Percentiles rank a stretch among this genome's conserved stretches.
phyloP scores from a whole-genome alignment of 2,113 vertebrate genomes.

The Hyperopisus bebe region DNA sequence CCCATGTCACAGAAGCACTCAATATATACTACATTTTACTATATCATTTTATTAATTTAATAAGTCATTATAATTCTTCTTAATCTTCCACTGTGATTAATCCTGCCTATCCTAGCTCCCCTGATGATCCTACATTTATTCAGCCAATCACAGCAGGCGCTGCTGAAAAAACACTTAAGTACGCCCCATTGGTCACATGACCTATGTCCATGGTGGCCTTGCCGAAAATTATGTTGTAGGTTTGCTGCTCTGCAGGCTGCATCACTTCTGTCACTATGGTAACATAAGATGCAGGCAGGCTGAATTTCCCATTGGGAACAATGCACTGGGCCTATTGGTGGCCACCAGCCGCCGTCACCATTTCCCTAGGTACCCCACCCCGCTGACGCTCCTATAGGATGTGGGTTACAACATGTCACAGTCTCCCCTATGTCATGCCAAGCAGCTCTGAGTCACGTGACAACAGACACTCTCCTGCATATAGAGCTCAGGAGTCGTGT shows the following conservation, averaged over 20 bases:
- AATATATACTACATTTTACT: background rate
- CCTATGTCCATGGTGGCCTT: background rate
- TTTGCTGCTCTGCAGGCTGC: background rate
- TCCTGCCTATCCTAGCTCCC: background rate
- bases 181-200: background rate
- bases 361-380: background rate
- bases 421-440: background rate
- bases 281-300: background rate
- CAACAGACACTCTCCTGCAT: background rate
- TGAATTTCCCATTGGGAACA: background rate
- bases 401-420: background rate
- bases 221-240: constrained; percentile 9
- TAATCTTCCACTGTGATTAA: background rate
- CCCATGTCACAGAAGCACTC: background rate
- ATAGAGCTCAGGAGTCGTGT: background rate
- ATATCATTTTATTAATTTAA: background rate
- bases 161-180: background rate
- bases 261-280: background rate
- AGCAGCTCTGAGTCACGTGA: background rate
- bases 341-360: background rate
- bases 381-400: background rate
- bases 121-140: background rate
- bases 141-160: background rate
- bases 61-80: background rate
- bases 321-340: background rate